Evolutionary conservation across 92 coral and sea anemone species (phyloP).

Genomic region (Bergia sp.): DNA sequence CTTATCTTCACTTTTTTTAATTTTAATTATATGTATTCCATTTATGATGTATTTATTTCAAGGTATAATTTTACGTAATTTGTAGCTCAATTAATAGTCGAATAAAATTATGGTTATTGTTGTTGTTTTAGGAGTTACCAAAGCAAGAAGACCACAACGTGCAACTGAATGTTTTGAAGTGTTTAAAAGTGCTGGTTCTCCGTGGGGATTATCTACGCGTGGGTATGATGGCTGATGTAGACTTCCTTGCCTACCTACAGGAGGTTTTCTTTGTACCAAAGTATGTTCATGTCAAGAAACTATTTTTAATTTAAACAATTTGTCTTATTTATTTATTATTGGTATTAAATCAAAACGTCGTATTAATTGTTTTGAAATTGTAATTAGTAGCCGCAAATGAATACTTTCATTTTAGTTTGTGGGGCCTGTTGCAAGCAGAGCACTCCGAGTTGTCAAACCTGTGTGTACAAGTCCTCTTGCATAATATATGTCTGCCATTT

Average conservation of each 20-base stretch:
- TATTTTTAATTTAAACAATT: background rate
- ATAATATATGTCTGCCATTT: constrained; percentile 90
- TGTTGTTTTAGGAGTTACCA: constrained; percentile 79
- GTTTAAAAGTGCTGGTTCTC: constrained; percentile 80
- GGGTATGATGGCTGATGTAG: constrained; percentile 89
- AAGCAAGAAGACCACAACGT: constrained; percentile 95
- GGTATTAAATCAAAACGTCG: too few species aligned
- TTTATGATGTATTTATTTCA: too few species aligned
- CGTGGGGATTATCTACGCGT: constrained; percentile 90
- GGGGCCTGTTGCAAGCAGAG: constrained; percentile 91
- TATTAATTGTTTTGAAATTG: background rate
- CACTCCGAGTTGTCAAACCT: constrained; percentile 90
- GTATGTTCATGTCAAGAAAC: constrained; percentile 52
- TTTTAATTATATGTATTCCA: too few species aligned
- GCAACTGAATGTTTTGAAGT: constrained; percentile 83
- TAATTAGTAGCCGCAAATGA: background rate
- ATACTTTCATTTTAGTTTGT: constrained; percentile 59
- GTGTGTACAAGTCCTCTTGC: constrained; percentile 86
- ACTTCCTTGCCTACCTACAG: constrained; percentile 88
- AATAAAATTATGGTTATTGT: background rate
- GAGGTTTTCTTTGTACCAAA: constrained; percentile 97
- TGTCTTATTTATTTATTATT: background rate
- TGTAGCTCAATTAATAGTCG: too few species aligned
- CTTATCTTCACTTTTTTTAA: too few species aligned
- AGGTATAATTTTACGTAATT: too few species aligned